A percentile compares a stretch with the other conserved stretches of the same genome.
Evolutionary conservation across 2,797 vertebrate genomes (phyloP).

Genomic region (Cyprinella venusta): DNA sequence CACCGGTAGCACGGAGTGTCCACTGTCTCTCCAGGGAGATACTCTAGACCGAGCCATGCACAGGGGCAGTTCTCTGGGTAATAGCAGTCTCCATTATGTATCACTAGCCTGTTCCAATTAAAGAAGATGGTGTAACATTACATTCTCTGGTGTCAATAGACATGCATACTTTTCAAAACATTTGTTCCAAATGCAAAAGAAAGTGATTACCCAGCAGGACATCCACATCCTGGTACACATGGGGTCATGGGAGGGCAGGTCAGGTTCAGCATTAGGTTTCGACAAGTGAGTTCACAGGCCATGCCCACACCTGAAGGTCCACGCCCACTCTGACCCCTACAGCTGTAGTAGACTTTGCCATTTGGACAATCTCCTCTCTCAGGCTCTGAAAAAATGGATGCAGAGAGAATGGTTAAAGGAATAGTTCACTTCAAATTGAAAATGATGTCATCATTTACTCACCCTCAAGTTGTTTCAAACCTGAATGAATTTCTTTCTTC

Average conservation of each 20-base stretch:
- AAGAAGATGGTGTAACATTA: constrained; percentile 25
- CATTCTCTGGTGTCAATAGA: constrained; percentile 47
- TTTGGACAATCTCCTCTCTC: constrained; percentile 85
- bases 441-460: no score
- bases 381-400: constrained; percentile 69
- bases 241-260: constrained; percentile 92
- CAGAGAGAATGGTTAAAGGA: constrained; percentile 6
- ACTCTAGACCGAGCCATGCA: constrained; percentile 94
- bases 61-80: constrained; percentile 97
- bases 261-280: constrained; percentile 96
- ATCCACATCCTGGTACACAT: constrained; percentile 94
- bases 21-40: constrained; percentile 93
- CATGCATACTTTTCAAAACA: constrained; percentile 7
- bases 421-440: no score
- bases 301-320: constrained; percentile 83
- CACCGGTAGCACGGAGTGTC: constrained; percentile 94
- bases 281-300: constrained; percentile 91
- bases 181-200: constrained; percentile 6
- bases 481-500: no score
- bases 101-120: constrained; percentile 73
- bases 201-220: constrained; percentile 86
- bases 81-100: constrained; percentile 87
- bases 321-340: constrained; percentile 83
- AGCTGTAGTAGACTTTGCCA: constrained; percentile 95
- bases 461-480: no score